Evolutionary conservation across 2,113 vertebrate genomes (phyloP).

Genomic region (Pseudorectes ferrugineus): DNA sequence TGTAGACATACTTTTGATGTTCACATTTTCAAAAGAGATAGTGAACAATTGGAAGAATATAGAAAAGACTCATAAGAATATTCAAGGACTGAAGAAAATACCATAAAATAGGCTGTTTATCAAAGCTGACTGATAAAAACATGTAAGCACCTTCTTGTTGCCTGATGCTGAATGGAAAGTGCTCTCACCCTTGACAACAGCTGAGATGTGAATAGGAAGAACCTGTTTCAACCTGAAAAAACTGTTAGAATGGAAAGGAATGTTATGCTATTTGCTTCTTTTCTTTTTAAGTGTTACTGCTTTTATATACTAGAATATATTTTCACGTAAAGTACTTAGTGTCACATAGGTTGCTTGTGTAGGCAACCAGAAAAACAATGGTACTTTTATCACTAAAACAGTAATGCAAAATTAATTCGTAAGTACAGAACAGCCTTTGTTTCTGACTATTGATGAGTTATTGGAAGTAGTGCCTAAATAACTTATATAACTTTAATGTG

Average conservation of each 20-base stretch:
- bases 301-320: neutral
- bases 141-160: neutral
- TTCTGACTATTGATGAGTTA: neutral
- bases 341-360: neutral
- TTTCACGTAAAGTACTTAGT: neutral
- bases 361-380: neutral
- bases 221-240: slow-evolving; percentile 12
- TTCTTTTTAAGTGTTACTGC: neutral
- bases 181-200: neutral
- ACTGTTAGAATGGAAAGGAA: neutral
- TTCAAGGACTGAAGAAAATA: neutral
- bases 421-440: neutral
- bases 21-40: neutral
- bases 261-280: neutral
- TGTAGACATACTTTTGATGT: neutral
- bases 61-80: neutral
- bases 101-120: neutral
- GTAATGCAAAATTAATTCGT: neutral
- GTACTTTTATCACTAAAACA: neutral
- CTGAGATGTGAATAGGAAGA: neutral
- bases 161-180: neutral
- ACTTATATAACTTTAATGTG: neutral
- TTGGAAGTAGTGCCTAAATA: neutral
- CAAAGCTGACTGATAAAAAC: neutral
- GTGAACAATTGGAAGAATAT: neutral